Evolutionary conservation across 2,797 vertebrate genomes (phyloP).

Genomic region (Anguilla pacifica): DNA sequence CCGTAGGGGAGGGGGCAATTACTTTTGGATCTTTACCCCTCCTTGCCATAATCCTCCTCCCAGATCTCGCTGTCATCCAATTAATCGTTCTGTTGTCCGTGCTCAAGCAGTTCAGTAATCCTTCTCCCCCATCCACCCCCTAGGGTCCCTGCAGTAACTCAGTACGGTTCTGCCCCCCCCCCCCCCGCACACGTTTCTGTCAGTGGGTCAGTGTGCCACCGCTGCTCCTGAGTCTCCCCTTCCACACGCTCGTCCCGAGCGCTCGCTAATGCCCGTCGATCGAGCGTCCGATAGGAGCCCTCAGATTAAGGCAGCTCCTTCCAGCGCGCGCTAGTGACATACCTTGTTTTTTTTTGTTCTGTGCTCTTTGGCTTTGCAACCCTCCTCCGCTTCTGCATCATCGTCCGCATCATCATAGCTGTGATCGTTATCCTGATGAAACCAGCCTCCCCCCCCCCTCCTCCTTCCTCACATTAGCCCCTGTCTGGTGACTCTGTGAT

Average conservation of each 20-base stretch:
- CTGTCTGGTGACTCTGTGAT: constrained; percentile 48
- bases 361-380: not conserved
- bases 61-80: not conserved
- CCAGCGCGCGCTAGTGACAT: not conserved
- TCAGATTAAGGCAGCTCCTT: not conserved
- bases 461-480: not conserved
- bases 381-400: constrained; percentile 51
- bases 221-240: not conserved
- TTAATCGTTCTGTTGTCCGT: not conserved
- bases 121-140: not conserved
- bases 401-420: constrained; percentile 69
- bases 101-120: not conserved
- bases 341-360: not conserved
- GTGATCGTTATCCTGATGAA: constrained; percentile 43
- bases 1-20: not conserved
- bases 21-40: not conserved
- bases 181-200: not conserved
- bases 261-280: not conserved
- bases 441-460: constrained; percentile 34
- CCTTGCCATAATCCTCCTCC: not conserved
- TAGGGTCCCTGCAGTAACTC: not conserved
- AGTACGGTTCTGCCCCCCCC: not conserved
- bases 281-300: not conserved
- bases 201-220: constrained; percentile 5
- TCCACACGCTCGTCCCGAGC: not conserved